A percentile compares a stretch with the other conserved stretches of the same genome.
Conservation (phyloP, 2,113 vertebrate species). For the Gnathonemus longibarbis region DNA sequence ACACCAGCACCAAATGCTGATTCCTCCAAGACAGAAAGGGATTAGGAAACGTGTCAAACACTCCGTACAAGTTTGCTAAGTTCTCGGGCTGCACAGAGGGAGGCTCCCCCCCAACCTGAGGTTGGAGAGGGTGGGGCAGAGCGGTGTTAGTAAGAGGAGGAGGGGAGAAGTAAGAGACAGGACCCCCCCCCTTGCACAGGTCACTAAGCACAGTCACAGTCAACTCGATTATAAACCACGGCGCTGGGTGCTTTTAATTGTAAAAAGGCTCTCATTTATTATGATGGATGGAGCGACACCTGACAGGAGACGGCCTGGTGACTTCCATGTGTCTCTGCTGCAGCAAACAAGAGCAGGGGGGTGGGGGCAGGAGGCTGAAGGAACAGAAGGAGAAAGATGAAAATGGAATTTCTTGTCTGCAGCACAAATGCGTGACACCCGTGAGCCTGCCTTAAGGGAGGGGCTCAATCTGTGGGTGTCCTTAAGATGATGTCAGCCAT, state of each 20-base stretch:
- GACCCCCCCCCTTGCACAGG: no score
- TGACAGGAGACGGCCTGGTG: background rate
- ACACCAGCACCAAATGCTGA: background rate
- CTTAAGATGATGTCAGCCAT: background rate
- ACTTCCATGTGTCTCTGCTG: constrained; percentile 3
- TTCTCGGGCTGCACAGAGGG: background rate
- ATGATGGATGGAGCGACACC: constrained; percentile 7
- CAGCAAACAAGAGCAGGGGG: background rate
- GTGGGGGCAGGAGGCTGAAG: background rate
- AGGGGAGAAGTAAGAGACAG: background rate
- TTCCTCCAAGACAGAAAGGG: background rate
- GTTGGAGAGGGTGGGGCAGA: background rate
- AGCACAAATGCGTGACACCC: background rate
- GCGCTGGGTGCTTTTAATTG: constrained; percentile 21
- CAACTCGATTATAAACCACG: background rate
- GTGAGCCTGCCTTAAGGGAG: background rate
- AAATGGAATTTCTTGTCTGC: background rate
- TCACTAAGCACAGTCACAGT: background rate
- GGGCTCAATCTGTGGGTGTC: background rate
- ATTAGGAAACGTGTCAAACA: background rate
- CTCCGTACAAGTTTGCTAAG: background rate
- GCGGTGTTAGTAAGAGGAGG: background rate
- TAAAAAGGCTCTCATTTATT: background rate
- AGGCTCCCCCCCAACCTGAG: background rate
- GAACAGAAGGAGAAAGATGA: no score